Percentiles rank a stretch among this genome's conserved stretches.
Evolutionary conservation across 2,888 invertebrate genomes (phyloP).

Genomic region (Meta bourneti): DNA sequence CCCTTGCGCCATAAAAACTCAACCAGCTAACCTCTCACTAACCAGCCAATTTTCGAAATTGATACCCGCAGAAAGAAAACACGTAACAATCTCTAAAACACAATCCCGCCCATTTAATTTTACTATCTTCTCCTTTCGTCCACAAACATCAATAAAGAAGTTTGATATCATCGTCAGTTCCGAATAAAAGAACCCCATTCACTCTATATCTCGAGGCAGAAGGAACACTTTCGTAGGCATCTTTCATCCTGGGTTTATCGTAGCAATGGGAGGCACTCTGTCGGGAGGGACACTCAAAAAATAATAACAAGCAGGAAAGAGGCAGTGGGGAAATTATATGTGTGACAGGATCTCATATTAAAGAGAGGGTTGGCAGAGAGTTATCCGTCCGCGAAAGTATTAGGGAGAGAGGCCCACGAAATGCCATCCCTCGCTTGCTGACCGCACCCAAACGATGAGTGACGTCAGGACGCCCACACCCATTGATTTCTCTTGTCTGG

Average conservation of each 20-base stretch:
- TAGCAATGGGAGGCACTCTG: too few relatives aligned
- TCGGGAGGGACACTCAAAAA: slow-evolving; percentile 2
- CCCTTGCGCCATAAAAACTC: too few relatives aligned
- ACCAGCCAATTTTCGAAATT: neutral
- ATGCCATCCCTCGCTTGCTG: slow-evolving; percentile 1
- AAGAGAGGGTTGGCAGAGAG: slow-evolving; percentile 10
- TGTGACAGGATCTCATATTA: slow-evolving; percentile 12
- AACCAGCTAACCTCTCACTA: too few relatives aligned
- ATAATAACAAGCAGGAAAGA: slow-evolving; percentile 7
- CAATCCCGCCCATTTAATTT: neutral
- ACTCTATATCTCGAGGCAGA: too few relatives aligned
- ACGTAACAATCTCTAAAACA: neutral
- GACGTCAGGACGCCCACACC: slow-evolving; percentile 75
- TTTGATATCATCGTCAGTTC: too few relatives aligned
- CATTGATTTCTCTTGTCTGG: slow-evolving; percentile 60
- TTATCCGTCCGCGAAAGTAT: neutral
- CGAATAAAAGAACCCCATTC: too few relatives aligned
- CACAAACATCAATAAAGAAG: neutral
- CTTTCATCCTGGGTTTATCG: too few relatives aligned
- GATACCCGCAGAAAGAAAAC: neutral
- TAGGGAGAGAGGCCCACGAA: neutral
- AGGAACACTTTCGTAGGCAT: too few relatives aligned
- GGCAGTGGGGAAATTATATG: slow-evolving; percentile 7
- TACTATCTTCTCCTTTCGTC: neutral
- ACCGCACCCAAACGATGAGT: slow-evolving; percentile 68